Percentiles rank a stretch among this genome's conserved stretches.
phyloP scores from a whole-genome alignment of 2,113 vertebrate species.

The Catagonus wagneri region DNA sequence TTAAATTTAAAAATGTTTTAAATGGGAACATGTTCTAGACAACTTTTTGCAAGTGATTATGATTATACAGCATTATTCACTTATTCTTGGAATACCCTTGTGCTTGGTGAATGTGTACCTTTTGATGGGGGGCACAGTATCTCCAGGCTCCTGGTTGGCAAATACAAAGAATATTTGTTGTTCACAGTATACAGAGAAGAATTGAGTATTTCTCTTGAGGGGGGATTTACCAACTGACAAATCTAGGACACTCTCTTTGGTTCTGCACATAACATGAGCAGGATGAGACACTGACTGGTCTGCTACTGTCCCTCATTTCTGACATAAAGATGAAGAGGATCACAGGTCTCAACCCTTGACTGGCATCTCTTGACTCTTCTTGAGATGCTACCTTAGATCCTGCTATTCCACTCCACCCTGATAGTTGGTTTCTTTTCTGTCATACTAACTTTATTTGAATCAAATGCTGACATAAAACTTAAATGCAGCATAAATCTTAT shows the following conservation, averaged over 20 bases:
- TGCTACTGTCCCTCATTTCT: not conserved
- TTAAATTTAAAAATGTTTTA: not conserved
- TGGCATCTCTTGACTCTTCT: not conserved
- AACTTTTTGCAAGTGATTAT: not conserved
- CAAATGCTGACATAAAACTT: not conserved
- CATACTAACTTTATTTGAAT: constrained; percentile 19
- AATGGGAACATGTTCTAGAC: not conserved
- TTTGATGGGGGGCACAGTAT: not conserved
- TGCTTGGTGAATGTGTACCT: not conserved
- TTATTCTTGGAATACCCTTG: not conserved
- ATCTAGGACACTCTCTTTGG: not conserved
- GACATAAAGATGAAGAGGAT: not conserved
- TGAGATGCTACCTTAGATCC: not conserved
- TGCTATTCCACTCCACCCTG: not conserved
- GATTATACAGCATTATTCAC: not conserved
- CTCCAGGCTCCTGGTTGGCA: not conserved
- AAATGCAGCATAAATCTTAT: not conserved
- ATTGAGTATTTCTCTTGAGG: not conserved
- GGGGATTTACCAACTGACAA: not conserved
- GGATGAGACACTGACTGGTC: not conserved
- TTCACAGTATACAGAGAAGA: not conserved
- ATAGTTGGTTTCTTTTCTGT: not conserved
- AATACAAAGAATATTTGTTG: not conserved
- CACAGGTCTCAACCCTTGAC: not conserved
- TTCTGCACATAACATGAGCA: not conserved